Evolutionary conservation across 2,113 vertebrate genomes (phyloP).

Genomic region (Rallus limicola): DNA sequence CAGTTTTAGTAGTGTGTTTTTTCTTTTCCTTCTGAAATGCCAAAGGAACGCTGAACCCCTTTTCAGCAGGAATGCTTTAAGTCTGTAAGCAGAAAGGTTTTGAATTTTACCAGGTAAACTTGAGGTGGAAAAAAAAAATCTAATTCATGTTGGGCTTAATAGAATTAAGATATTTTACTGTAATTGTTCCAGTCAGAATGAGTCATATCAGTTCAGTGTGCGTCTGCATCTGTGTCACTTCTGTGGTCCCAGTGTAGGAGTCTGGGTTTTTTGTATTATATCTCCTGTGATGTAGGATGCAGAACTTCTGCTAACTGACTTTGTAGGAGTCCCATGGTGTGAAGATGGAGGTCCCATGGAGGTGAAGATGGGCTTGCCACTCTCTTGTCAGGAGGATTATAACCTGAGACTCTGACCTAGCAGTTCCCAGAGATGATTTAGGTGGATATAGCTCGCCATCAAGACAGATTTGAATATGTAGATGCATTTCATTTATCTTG

Average conservation of each 20-base stretch:
- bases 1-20: not conserved
- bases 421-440: not conserved
- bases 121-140: not conserved
- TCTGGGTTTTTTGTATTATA: not conserved
- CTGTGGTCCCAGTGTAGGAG: fast-evolving
- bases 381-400: not conserved
- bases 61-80: not conserved
- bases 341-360: not conserved
- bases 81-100: not conserved
- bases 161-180: not conserved
- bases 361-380: not conserved
- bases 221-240: not conserved
- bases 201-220: not conserved
- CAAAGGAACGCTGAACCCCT: not conserved
- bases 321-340: not conserved
- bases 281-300: not conserved
- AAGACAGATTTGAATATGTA: not conserved
- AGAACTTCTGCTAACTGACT: not conserved
- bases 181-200: not conserved
- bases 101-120: not conserved
- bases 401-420: not conserved
- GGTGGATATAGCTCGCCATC: not conserved
- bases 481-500: not conserved
- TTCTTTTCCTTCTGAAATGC: not conserved
- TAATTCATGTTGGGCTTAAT: not conserved